These are phyloP conservation scores for Acanthoscelides obtectus DNA, from an alignment of 2,888 invertebrate species.

Conservation along the genomic window DNA sequence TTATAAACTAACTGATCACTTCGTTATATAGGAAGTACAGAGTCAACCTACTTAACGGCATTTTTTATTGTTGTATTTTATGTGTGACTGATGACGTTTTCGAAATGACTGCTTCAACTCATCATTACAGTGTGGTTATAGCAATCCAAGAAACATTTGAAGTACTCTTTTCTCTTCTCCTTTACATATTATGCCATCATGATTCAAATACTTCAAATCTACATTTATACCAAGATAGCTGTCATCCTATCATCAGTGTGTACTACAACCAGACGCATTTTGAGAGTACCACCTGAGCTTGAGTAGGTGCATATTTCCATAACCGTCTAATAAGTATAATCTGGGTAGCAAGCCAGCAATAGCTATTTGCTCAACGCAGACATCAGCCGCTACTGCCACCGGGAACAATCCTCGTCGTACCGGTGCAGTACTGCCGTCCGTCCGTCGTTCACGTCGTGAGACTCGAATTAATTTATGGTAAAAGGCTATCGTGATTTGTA, in stretches of 20 bases:
- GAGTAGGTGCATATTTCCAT: neutral
- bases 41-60: too few species aligned
- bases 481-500: slow-evolving; percentile 28
- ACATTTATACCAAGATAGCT: neutral
- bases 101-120: too few species aligned
- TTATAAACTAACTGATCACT: too few species aligned
- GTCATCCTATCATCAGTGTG: neutral
- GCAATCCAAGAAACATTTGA: too few species aligned
- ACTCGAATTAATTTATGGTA: slow-evolving; percentile 24
- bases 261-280: neutral
- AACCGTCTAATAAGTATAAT: neutral
- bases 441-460: neutral
- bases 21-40: too few species aligned
- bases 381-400: neutral
- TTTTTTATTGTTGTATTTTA: too few species aligned
- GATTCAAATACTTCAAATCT: too few species aligned
- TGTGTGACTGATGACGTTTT: too few species aligned
- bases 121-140: too few species aligned
- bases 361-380: neutral
- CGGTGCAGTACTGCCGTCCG: neutral
- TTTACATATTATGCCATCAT: too few species aligned
- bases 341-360: neutral
- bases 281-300: neutral
- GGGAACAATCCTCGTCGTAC: neutral
- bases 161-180: too few species aligned